Percentiles rank a stretch among this genome's conserved stretches.
Evolutionary conservation across 2,113 vertebrate genomes (phyloP).

Genomic region (Micronycteris hirsuta): DNA sequence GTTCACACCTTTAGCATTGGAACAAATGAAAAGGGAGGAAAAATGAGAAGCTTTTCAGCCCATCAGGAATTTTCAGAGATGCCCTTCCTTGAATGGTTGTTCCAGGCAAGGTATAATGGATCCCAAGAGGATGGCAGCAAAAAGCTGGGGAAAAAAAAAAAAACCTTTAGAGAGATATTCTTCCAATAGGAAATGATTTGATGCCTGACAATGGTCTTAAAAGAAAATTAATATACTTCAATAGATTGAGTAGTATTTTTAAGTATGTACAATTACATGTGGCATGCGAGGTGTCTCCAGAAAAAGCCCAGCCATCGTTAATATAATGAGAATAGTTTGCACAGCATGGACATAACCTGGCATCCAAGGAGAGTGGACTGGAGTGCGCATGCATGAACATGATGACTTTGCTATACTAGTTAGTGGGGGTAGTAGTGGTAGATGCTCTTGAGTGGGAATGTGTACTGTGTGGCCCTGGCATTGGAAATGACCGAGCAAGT

Average conservation of each 20-base stretch:
- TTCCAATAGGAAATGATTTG: background rate
- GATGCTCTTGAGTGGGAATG: no score
- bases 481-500: no score
- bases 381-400: no score
- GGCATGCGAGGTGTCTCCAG: background rate
- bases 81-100: background rate
- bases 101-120: background rate
- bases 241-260: background rate
- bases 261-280: background rate
- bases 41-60: background rate
- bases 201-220: background rate
- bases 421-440: no score
- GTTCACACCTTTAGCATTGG: background rate
- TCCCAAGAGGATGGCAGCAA: background rate
- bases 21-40: background rate
- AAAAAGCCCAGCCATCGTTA: no score
- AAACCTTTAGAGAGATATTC: background rate
- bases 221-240: background rate
- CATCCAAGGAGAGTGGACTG: no score
- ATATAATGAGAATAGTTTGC: no score
- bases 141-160: background rate
- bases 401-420: no score
- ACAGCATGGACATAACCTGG: no score
- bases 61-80: background rate
- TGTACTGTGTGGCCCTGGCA: no score